Evolutionary conservation across 1,140 invertebrate species (phyloP), one percentile per base, ranked within the genome.

Genomic region (Protaetia brevitarsis): DNA sequence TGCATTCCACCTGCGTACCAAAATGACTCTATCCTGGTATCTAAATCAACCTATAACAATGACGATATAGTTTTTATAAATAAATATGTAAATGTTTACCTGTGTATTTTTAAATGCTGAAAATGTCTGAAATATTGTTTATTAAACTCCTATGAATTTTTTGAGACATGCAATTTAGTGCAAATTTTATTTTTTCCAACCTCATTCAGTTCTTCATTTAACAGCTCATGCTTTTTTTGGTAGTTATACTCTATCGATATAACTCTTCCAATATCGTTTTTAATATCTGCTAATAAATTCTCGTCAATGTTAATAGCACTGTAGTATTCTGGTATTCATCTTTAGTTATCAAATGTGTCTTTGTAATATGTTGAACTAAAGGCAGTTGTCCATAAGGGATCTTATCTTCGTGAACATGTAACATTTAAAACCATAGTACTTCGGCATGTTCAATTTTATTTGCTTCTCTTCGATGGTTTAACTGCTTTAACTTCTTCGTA

Each of bases 391-490:
- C n/a, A n/a, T n/a, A n/a, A n/a, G n/a, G n/a, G n/a, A n/a, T n/a
- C n/a, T 68, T 51, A 56, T 82, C 75, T 73, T 92, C 88, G 1
- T 81, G 3, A 94, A 74, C 66, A 85, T 78, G 21, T 87, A 73
- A 27, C 82, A 83, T 68, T 83, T 84, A 81, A 85, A 94, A 5
- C 92, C 91, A 77, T 92, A 94, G 76, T 89, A 92, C 57, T 84
- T 82, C 4, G 89, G 88, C 84, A 94, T 88, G 75, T 92, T 93
- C 2, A 92, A 64, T 72, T 89, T 89, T 45, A 91, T 86, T 62
- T 91, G 81, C 76, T 95, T 95, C 79, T 93, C 90, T 78, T 94
- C 92, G 0, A 92, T 83, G 0, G 89, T 91, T 86, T 80, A 31
- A 90, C 68, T 5, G 79, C 74, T 71, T 85, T 83, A 21, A 93